phyloP scores from a whole-genome alignment of 2,888 invertebrate genomes.

The Deilephila porcellus region DNA sequence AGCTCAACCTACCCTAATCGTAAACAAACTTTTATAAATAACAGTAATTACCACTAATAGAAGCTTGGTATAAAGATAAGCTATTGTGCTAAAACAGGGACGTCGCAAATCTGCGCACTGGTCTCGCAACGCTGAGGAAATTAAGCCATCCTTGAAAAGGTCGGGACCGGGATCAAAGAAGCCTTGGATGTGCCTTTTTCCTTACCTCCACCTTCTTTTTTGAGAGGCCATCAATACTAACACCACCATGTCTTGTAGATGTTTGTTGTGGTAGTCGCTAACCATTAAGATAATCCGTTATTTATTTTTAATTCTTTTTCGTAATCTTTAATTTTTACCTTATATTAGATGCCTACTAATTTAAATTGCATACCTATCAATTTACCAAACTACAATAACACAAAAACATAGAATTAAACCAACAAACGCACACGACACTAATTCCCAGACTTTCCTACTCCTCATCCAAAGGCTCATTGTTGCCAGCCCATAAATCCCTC shows the following conservation, averaged over 20 bases:
- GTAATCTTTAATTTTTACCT: background rate
- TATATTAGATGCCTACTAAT: background rate
- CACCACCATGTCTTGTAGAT: too few species aligned
- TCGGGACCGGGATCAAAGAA: slow-evolving; percentile 28
- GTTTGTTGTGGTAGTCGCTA: too few species aligned
- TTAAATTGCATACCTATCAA: too few species aligned
- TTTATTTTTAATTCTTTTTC: too few species aligned
- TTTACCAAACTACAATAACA: background rate
- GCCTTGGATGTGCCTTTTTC: slow-evolving; percentile 14
- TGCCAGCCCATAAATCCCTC: slow-evolving; percentile 64
- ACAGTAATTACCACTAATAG: slow-evolving; percentile 18
- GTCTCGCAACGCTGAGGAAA: slow-evolving; percentile 27
- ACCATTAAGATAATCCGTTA: too few species aligned
- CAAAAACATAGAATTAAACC: background rate
- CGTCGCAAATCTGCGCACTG: slow-evolving; percentile 17
- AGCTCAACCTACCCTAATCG: too few species aligned
- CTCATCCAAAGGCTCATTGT: slow-evolving; percentile 50
- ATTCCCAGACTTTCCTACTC: background rate
- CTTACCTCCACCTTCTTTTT: too few species aligned
- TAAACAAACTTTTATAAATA: too few species aligned
- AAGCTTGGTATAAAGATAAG: slow-evolving; percentile 16
- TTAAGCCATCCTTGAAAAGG: slow-evolving; percentile 28
- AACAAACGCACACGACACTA: background rate
- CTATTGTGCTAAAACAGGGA: slow-evolving; percentile 11
- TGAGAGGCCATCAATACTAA: too few species aligned